phyloP scores from a whole-genome alignment of 2,888 invertebrate species.

The Cotesia congregata region DNA sequence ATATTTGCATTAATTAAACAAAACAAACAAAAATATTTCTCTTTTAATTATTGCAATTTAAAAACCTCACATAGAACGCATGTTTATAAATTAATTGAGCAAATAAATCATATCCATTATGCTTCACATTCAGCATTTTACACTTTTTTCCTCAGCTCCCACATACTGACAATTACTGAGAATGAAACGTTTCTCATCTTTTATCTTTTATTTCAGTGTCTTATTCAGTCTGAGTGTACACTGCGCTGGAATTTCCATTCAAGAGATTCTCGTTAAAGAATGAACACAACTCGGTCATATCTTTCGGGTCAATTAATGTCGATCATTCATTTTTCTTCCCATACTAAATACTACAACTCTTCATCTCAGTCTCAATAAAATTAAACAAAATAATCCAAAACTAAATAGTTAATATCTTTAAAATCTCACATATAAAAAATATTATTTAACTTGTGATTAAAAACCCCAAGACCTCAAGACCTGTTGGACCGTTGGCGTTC shows the following conservation, averaged over 20 bases:
- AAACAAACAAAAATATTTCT: too few relatives aligned
- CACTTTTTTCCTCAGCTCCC: background rate
- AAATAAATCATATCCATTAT: too few relatives aligned
- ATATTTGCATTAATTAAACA: too few relatives aligned
- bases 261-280: conserved; percentile 30
- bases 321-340: conserved; percentile 46
- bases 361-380: background rate
- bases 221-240: background rate
- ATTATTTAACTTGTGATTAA: too few relatives aligned
- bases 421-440: too few relatives aligned
- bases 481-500: conserved; percentile 51
- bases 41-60: too few relatives aligned
- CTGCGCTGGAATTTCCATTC: conserved; percentile 38
- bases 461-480: conserved; percentile 14
- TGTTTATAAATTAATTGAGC: too few relatives aligned
- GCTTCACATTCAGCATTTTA: background rate
- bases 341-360: conserved; percentile 2
- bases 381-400: background rate
- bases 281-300: background rate
- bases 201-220: conserved; percentile 22
- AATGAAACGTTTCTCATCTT: conserved; percentile 13
- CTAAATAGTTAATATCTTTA: background rate
- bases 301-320: conserved; percentile 48
- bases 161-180: conserved; percentile 36
- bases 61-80: too few relatives aligned